Percentiles rank a stretch among this genome's conserved stretches.
phyloP scores from a whole-genome alignment of 2,113 vertebrate species.

The Phasianus colchicus region DNA sequence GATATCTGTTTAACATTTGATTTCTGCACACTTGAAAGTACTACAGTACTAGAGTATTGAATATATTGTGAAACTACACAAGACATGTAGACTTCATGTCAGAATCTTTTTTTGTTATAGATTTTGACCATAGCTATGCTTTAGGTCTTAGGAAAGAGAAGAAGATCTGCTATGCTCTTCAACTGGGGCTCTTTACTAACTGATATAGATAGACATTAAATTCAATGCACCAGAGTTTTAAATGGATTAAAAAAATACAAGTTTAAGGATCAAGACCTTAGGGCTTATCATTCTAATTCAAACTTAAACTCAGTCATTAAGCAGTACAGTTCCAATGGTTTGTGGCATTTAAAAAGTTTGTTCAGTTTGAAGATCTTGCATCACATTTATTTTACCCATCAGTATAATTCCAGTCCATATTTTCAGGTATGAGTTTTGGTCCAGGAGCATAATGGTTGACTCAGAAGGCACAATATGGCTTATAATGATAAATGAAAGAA shows the following conservation, averaged over 20 bases:
- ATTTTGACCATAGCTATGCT: not conserved
- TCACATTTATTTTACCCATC: not conserved
- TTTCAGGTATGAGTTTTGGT: not conserved
- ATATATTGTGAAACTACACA: not conserved
- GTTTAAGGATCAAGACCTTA: not conserved
- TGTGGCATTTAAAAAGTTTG: not conserved
- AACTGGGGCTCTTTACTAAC: not conserved
- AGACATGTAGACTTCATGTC: not conserved
- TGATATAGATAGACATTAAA: not conserved
- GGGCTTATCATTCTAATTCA: not conserved
- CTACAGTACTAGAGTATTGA: not conserved
- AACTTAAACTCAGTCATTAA: not conserved
- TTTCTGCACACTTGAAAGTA: not conserved
- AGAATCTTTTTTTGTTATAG: not conserved
- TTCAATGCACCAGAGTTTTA: not conserved
- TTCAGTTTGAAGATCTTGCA: not conserved
- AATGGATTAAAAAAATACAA: not conserved
- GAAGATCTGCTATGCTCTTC: not conserved
- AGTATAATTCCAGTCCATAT: not conserved
- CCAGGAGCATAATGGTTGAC: fast-evolving
- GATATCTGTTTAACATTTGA: not conserved
- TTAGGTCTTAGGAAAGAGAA: not conserved
- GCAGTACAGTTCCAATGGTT: not conserved
- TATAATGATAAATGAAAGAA: not conserved
- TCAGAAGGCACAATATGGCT: not conserved